Base-by-base conservation (phyloP, 64 coral and sea anemone species). In the Dendrophyllia cribrosa region DNA sequence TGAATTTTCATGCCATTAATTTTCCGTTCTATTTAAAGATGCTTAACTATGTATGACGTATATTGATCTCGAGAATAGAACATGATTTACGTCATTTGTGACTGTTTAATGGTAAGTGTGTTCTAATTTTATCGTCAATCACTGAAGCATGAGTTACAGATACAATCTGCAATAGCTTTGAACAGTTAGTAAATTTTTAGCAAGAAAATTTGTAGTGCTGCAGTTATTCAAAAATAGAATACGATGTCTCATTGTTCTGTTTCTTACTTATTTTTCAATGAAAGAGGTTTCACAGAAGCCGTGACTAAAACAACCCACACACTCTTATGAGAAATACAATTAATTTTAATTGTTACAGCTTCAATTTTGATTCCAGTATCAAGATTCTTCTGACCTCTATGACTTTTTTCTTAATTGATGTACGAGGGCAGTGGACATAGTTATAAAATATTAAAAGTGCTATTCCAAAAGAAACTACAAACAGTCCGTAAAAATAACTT, bases 11-110 rank as follows among this genome's bases (percentile, higher is more conserved):
- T 10, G 79, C 48, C 45, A 66, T 51, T 19, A 14, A 47, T 52
- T 17, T 74, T 46, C 65, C 15, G 50, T 49, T 50, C 61, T 51
- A 84, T 65, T 47, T 84, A 43, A 11, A 23, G 16, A 75, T 13
- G 10, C 60, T 84, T 66, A 20, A 67, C 47, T 84, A 22, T 4
- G 9, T 4, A 23, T 84, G 15, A 68, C 0, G 9, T 19, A 84
- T 84, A 68, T 68, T 68, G 62, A 20, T 63, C 34, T 20, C 25
- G 4, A 8, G 4, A 84, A 84, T 3, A 67, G 43, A n/a, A 51
- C 46, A 68, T 20, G 23, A 49, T 84, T 84, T 84, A n/a, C 80
- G 80, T 84, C 80, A 84, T 43, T 82, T 62, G 58, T 64, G 12
- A 58, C 59, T 5, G 47, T 9, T 75, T 15, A 50, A 75, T 75